These are phyloP conservation scores for Dasypolia templi DNA, from an alignment of 2,888 invertebrate species.

Conservation along the genomic window DNA sequence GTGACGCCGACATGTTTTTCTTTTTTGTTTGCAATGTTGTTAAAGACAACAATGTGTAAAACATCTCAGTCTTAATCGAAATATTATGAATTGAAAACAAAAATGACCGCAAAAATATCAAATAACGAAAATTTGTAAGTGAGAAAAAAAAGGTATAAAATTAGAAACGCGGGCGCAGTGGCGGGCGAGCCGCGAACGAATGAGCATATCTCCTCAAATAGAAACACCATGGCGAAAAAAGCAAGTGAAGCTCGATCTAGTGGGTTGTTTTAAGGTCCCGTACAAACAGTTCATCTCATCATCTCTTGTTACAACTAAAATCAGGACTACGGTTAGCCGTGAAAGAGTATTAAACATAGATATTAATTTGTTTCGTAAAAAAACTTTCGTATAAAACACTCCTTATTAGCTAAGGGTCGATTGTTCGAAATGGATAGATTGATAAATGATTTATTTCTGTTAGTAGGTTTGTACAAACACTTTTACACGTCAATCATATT, in stretches of 20 bases:
- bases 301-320: too few relatives aligned
- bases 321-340: too few relatives aligned
- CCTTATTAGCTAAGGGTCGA: background rate
- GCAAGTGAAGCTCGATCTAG: constrained; percentile 13
- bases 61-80: background rate
- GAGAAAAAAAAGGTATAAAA: constrained; percentile 56
- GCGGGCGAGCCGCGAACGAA: constrained; percentile 66
- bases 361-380: too few relatives aligned
- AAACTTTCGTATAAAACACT: background rate
- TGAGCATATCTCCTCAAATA: constrained; percentile 78
- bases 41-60: background rate
- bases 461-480: too few relatives aligned
- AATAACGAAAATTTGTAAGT: constrained; percentile 54
- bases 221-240: constrained; percentile 72
- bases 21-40: background rate
- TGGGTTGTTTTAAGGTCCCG: constrained; percentile 20
- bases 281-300: constrained; percentile 2
- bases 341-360: too few relatives aligned
- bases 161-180: constrained; percentile 54
- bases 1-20: too few relatives aligned
- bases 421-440: too few relatives aligned
- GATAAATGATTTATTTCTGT: too few relatives aligned
- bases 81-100: background rate
- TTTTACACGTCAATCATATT: too few relatives aligned
- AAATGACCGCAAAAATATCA: constrained; percentile 18